Percentiles rank a stretch among this genome's conserved stretches.
These are phyloP conservation scores for Lysiphlebus fabarum DNA, from an alignment of 1,140 invertebrate genomes.

Conservation along the genomic window DNA sequence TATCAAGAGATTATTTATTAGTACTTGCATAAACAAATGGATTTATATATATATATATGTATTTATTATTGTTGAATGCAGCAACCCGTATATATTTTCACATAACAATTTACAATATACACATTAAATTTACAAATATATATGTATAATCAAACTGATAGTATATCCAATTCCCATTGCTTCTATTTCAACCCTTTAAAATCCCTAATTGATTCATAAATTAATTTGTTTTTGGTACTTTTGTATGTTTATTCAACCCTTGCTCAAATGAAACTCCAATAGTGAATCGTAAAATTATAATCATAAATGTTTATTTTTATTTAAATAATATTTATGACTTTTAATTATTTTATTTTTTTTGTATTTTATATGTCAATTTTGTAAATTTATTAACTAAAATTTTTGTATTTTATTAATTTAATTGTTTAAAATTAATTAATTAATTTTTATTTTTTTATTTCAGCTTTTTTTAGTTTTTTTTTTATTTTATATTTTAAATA, in stretches of 20 bases:
- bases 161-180: conserved; percentile 23
- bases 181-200: too few species aligned
- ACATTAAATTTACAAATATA: not conserved
- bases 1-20: conserved; percentile 48
- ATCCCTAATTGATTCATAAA: conserved; percentile 46
- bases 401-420: too few species aligned
- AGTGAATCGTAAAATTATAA: not conserved
- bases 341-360: conserved; percentile 23
- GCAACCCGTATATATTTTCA: not conserved
- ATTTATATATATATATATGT: too few species aligned
- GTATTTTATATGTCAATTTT: not conserved
- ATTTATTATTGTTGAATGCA: too few species aligned
- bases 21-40: conserved; percentile 27
- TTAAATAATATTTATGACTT: conserved; percentile 25
- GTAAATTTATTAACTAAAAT: not conserved
- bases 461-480: too few species aligned
- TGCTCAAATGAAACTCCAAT: not conserved
- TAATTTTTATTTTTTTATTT: too few species aligned
- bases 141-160: conserved; percentile 26
- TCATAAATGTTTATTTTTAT: not conserved
- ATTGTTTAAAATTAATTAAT: too few species aligned
- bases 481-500: too few species aligned
- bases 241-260: not conserved
- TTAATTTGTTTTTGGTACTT: conserved; percentile 34
- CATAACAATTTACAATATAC: conserved; percentile 11